phyloP scores from a whole-genome alignment of 2,888 invertebrate species.

The Trisateles emortualis region DNA sequence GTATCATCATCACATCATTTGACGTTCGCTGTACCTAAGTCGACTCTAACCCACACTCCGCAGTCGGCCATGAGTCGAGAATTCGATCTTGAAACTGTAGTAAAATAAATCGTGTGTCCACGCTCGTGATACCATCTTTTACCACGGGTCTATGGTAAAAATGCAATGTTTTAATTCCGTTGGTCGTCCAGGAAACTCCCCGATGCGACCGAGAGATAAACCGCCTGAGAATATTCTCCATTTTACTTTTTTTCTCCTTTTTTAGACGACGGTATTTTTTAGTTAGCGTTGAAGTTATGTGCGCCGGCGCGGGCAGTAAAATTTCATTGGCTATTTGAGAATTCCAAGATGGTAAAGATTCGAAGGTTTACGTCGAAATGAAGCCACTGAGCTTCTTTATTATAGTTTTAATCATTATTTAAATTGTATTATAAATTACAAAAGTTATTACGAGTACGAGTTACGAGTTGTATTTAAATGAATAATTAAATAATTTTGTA shows the following conservation, averaged over 20 bases:
- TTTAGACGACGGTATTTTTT: conserved; percentile 52
- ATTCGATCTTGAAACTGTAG: conserved; percentile 36
- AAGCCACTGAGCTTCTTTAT: conserved; percentile 61
- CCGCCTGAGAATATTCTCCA: conserved; percentile 53
- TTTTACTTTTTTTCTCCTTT: conserved; percentile 48
- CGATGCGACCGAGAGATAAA: conserved; percentile 62
- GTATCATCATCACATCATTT: no score
- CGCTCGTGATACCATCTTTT: conserved; percentile 60
- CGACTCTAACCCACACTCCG: no score
- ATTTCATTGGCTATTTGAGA: conserved; percentile 66
- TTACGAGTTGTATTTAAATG: conserved; percentile 3
- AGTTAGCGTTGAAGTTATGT: conserved; percentile 62
- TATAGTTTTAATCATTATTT: conserved; percentile 36
- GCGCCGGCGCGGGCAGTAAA: conserved; percentile 61
- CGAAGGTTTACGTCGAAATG: conserved; percentile 53
- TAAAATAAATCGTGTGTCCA: conserved; percentile 63
- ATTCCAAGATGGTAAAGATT: conserved; percentile 57
- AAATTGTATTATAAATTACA: conserved; percentile 35
- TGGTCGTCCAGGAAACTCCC: conserved; percentile 60
- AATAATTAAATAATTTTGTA: conserved; percentile 8
- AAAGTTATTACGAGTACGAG: conserved; percentile 4
- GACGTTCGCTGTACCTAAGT: no score
- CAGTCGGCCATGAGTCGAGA: background rate
- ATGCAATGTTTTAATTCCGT: conserved; percentile 83
- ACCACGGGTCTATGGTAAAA: conserved; percentile 61